Evolutionary conservation across 37 sponge, comb jelly and placozoan species (phyloP).

Genomic region (Halisarca cf. caerulea): DNA sequence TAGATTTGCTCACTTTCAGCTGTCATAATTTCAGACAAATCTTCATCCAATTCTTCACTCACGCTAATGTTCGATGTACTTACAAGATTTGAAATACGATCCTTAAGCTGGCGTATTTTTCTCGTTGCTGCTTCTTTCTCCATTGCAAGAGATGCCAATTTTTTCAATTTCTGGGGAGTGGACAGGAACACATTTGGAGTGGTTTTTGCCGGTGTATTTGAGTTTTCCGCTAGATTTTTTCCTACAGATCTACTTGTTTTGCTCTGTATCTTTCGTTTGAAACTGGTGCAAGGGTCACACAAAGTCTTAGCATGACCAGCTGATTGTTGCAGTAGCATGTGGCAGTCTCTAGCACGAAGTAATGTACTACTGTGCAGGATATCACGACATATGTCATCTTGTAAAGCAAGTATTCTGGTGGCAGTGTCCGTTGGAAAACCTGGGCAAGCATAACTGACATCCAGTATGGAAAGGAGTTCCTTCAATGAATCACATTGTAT

Average conservation of each 20-base stretch:
- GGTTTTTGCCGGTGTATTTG: neutral
- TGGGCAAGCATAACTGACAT: too few species aligned
- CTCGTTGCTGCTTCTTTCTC: neutral
- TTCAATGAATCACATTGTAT: too few species aligned
- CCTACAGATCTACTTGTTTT: neutral
- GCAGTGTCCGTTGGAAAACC: too few species aligned
- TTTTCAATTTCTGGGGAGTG: neutral
- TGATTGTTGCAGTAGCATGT: neutral
- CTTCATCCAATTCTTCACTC: neutral
- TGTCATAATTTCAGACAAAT: neutral
- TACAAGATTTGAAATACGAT: neutral
- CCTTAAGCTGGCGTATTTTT: neutral
- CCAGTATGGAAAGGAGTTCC: neutral
- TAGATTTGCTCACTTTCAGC: too few species aligned
- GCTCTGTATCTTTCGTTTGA: neutral
- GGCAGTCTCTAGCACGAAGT: too few species aligned
- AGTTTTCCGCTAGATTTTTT: neutral
- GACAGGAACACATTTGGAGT: neutral
- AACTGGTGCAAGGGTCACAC: neutral
- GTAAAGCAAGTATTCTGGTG: too few species aligned
- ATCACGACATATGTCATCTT: too few species aligned
- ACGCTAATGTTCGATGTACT: too few species aligned
- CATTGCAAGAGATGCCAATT: neutral
- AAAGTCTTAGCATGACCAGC: neutral
- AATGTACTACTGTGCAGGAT: too few species aligned